Evolutionary conservation across 2,797 vertebrate species (phyloP), one percentile per base, ranked within the genome.

Genomic region (Harpagifer antarcticus): DNA sequence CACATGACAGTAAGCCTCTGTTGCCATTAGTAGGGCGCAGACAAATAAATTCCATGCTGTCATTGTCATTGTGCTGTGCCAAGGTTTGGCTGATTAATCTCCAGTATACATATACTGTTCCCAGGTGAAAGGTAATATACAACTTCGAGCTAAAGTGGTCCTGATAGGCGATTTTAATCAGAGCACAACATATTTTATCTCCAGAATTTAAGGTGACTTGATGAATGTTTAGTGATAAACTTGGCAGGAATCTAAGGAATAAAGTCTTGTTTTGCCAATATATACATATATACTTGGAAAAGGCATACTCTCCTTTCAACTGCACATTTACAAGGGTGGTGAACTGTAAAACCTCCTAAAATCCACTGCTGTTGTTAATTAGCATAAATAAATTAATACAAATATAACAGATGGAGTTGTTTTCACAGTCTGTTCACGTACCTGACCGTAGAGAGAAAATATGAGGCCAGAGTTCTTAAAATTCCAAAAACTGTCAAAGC

Each of bases 391-490:
- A 69, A 74, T 73, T 13, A 72, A 83, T 84, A 37, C 31, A 72
- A 60, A 80, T 11, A 67, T 13, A 68, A 54, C 83, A 90, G 83
- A 87, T 87, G 75, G 66, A 79, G 68, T 52, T 75, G 73, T 86
- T 88, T 83, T 86, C 76, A 78, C 56, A 61, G 37, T 79, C 44
- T 71, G 77, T 61, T 85, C 83, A 81, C 67, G 53, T 76, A 79
- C 72, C 78, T 66, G 59, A 86, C 85, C 85, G 81, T 33, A 47
- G 56, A 72, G 67, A 67, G 64, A 20, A 0, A 47, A 64, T 27
- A 83, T 68, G 59, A 88, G 84, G 69, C 83, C 74, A 88, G 58
- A 76, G 79, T 81, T 76, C 78, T 82, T 80, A 53, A 89, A 87
- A 90, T 83, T 37, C 74, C 84, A 83, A 91, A 83, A 59, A 61